Evolutionary conservation across 2,797 vertebrate genomes (phyloP), one percentile per base, ranked within the genome.

Genomic region (Hoplostethus mediterraneus): DNA sequence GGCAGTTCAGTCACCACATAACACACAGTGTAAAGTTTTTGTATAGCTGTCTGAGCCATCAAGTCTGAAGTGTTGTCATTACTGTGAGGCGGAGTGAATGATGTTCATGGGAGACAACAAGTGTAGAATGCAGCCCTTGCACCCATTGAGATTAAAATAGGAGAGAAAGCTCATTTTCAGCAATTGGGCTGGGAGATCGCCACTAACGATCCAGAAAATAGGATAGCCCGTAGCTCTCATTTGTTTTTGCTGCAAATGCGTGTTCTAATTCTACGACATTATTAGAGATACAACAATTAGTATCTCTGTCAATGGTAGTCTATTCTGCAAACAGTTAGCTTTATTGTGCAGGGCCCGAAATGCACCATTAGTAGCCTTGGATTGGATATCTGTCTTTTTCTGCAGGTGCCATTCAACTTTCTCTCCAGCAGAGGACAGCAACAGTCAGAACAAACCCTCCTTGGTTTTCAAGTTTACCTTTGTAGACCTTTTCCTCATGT

Each of bases 341-440:
- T 58, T 58, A 31, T 60, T 75, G 40, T 61, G 12, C 11, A 69
- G 60, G 67, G 10, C 11, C 0, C 61, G 2, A 12, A 12, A 21
- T 57, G 33, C 16, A 38, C 28, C 28, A 3, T 28, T 28, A 28
- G 28, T 28, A 28, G 3, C 28, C 28, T 28, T 28, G 28, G 28
- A 28, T 28, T 28, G 28, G 47, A 21, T 25, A 3, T 0, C 0
- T 14, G 10, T 63, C 21, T 51, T 63, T 21, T 44, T 55, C 13
- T 77, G 1, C 3, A 2, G 51, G 16, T 63, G 14, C 59, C 31
- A 80, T 61, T 77, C 14, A 28, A 61, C 13, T 3, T 17, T 3
- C 54, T 63, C 1, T 45, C 90, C 92, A 92, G 79, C 82, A 93
- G 92, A 83, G 86, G 89, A 90, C 91, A 93, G 91, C 89, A 93